phyloP scores from a whole-genome alignment of 2,113 vertebrate species.

The Cyphomyrus discorhynchus region DNA sequence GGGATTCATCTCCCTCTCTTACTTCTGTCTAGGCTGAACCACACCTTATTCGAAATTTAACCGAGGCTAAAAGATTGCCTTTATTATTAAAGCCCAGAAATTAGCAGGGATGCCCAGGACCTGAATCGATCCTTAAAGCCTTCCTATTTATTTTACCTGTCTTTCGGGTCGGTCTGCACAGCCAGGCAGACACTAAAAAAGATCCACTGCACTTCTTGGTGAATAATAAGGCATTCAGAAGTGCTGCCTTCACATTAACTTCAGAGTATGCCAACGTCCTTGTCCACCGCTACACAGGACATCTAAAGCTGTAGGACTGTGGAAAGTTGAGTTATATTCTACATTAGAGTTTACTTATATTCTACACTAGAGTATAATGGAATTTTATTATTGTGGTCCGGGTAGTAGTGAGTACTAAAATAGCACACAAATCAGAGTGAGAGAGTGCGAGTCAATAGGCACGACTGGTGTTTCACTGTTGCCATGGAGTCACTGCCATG shows the following conservation, averaged over 20 bases:
- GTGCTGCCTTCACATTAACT: not conserved
- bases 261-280: not conserved
- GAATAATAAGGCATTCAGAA: not conserved
- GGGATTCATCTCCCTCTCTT: not conserved
- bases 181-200: not conserved
- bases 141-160: not conserved
- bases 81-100: not conserved
- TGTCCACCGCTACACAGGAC: not conserved
- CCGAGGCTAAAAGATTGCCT: not conserved
- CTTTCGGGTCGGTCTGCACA: not conserved
- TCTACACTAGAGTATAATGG: not conserved
- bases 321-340: not conserved
- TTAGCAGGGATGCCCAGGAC: not conserved
- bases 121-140: not conserved
- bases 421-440: slow-evolving; percentile 3
- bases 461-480: slow-evolving; percentile 3
- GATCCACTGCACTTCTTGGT: not conserved
- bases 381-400: not conserved
- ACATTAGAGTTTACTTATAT: not conserved
- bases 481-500: not conserved
- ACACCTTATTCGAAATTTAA: not conserved
- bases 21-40: not conserved
- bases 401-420: not conserved
- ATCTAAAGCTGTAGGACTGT: not conserved
- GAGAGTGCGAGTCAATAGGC: not conserved